Base-by-base conservation (phyloP, 2,888 invertebrate genomes). In the Steinernema hermaphroditum region DNA sequence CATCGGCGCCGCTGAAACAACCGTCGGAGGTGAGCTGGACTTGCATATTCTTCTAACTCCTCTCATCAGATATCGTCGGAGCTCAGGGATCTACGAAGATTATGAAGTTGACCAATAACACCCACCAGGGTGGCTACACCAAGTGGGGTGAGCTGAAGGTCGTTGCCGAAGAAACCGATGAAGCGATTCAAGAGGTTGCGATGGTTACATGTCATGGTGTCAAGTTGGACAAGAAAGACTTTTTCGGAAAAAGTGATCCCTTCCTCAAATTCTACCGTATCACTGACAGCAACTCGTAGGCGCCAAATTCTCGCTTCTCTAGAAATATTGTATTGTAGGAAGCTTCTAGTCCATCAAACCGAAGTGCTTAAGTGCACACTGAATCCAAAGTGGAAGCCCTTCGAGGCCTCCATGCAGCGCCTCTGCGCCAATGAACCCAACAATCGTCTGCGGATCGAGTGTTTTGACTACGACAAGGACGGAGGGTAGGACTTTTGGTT, bases 341-440 rank as follows among this genome's bases (percentile, higher is more conserved):
- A 73, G 12, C 79, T 77, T 12, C 62, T 86, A 29, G 81, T 81
- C 2, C 78, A 82, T 71, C 75, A 83, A n/a, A 90, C 90, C 49
- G 90, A 90, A 82, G 88, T 88, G 16, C 87, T 89, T 69, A 89
- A 88, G 81, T 89, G 88, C 75, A 89, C 89, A 12, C 81, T 89
- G 50, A 89, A 90, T 81, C 90, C 91, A 16, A 87, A 87, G 6
- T 91, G 90, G 90, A 86, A 87, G 74, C 83, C 88, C 8, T 88
- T 90, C 73, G 87, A 86, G 1, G 78, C 90, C 19, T 86, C 88
- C 29, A 86, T 89, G 0, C 84, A 89, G 50, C 83, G 87, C 9
- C 83, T 91, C 68, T 84, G 90, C 80, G 89, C 89, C 78, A 89
- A 89, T 9, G 84, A 86, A 71, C 69, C 68, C 8, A 32, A 86